Conservation (phyloP, 2,888 invertebrate species). For the Oligia fasciuncula region DNA sequence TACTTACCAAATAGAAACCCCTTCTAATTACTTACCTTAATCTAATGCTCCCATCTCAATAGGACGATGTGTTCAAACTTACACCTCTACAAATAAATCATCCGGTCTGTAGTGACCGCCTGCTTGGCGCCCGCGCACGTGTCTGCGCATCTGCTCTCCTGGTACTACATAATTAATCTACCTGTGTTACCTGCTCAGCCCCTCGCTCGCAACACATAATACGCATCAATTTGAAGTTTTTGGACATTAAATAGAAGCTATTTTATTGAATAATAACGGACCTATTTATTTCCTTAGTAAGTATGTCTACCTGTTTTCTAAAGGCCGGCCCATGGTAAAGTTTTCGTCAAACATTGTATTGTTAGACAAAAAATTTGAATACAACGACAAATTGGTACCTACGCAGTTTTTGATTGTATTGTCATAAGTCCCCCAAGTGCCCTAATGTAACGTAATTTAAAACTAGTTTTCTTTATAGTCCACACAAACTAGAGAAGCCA, state of each 20-base stretch:
- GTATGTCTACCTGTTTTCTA: neutral
- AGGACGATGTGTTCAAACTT: constrained; percentile 18
- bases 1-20: neutral
- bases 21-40: constrained; percentile 4
- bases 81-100: constrained; percentile 57
- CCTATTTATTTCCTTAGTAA: neutral
- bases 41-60: constrained; percentile 28
- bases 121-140: constrained; percentile 70
- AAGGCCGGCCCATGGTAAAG: neutral
- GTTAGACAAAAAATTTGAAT: neutral
- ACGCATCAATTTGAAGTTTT: constrained; percentile 32
- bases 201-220: constrained; percentile 13
- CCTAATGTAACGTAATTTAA: neutral
- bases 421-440: neutral
- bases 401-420: neutral
- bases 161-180: constrained; percentile 72
- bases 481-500: neutral
- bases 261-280: constrained; percentile 8
- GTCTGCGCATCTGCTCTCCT: constrained; percentile 80
- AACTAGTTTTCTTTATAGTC: constrained; percentile 2
- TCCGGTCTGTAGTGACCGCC: constrained; percentile 33
- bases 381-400: constrained; percentile 3
- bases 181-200: constrained; percentile 71
- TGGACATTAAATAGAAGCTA: constrained; percentile 15
- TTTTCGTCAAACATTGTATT: neutral